phyloP scores from a whole-genome alignment of 2,888 invertebrate species.

The Polyommatus icarus region DNA sequence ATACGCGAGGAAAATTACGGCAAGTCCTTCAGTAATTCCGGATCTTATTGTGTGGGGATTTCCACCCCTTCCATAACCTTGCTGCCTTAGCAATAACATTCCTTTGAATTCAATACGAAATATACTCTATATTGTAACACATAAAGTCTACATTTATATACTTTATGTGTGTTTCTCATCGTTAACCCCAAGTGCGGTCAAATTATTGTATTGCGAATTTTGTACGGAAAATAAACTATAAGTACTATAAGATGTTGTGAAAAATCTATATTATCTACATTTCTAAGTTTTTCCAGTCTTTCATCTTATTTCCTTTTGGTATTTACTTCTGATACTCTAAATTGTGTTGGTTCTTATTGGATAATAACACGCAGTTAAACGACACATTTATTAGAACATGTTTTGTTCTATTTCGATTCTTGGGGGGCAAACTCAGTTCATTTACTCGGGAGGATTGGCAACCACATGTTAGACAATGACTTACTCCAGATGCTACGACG shows the following conservation, averaged over 20 bases:
- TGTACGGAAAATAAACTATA: not conserved
- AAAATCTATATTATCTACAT: not conserved
- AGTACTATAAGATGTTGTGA: not conserved
- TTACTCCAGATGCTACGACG: conserved; percentile 70
- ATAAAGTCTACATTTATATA: not conserved
- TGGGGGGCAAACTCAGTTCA: conserved; percentile 31
- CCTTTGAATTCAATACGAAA: conserved; percentile 38
- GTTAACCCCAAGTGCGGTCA: not conserved
- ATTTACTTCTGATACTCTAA: not conserved
- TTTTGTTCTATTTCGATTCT: conserved; percentile 39
- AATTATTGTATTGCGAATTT: not conserved
- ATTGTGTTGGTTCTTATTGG: not conserved
- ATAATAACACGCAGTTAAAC: not conserved
- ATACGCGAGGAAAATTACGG: conserved; percentile 22
- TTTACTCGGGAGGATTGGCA: conserved; percentile 54
- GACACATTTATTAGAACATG: conserved; percentile 30
- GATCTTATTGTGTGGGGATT: conserved; percentile 50
- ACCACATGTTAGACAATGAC: conserved; percentile 69
- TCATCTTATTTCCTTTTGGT: not conserved
- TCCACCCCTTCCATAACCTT: conserved; percentile 55
- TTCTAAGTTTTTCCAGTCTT: not conserved
- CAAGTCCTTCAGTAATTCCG: conserved; percentile 18
- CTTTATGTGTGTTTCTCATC: not conserved
- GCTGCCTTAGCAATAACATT: conserved; percentile 54
- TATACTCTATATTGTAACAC: not conserved